These are phyloP conservation scores for Drosophila paramelanica DNA, from an alignment of 2,888 invertebrate species.

Conservation along the genomic window DNA sequence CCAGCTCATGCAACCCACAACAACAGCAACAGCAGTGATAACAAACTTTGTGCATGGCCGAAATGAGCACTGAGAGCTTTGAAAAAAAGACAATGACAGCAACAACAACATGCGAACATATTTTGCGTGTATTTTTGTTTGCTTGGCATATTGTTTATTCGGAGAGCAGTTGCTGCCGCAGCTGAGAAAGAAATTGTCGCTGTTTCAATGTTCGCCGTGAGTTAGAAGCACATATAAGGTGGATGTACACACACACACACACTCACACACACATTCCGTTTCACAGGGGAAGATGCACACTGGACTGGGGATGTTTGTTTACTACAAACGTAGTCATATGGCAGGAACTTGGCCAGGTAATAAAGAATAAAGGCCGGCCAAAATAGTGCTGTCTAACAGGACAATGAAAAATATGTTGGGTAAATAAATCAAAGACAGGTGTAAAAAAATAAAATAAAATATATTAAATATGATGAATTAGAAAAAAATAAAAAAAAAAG, in stretches of 20 bases:
- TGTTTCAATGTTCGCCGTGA: conserved; percentile 75
- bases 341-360: conserved; percentile 12
- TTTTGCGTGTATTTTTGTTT: conserved; percentile 60
- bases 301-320: conserved; percentile 21
- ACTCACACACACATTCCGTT: conserved; percentile 9
- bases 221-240: conserved; percentile 49
- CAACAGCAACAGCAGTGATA: conserved; percentile 37
- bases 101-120: conserved; percentile 30
- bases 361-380: neutral
- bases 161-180: conserved; percentile 49
- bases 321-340: conserved; percentile 9
- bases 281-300: conserved; percentile 35
- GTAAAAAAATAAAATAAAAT: too few species aligned
- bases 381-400: neutral
- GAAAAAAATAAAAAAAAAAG: too few species aligned
- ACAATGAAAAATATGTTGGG: too few species aligned
- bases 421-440: neutral
- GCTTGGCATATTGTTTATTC: conserved; percentile 68
- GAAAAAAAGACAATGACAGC: neutral
- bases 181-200: conserved; percentile 50
- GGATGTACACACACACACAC: conserved; percentile 25
- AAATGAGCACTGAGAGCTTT: conserved; percentile 39
- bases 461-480: too few species aligned
- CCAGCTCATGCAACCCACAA: conserved; percentile 20
- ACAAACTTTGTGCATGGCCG: conserved; percentile 30